These are phyloP conservation scores for Agrilus cyanescens DNA, from an alignment of 2,888 invertebrate genomes.

Conservation along the genomic window DNA sequence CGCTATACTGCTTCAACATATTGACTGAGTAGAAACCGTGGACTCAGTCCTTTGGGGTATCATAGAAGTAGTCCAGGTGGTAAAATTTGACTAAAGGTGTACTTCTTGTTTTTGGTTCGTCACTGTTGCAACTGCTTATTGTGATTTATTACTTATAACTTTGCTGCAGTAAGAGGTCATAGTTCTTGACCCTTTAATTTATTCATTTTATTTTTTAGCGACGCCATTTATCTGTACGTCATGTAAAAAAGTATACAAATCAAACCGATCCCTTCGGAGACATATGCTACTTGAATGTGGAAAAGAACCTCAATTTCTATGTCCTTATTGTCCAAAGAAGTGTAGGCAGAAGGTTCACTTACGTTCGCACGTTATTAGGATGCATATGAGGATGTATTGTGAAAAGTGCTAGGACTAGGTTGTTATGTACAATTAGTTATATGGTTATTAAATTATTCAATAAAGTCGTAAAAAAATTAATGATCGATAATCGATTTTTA, in stretches of 20 bases:
- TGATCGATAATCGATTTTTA: not conserved
- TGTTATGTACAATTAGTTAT: not conserved
- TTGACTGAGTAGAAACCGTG: too few relatives aligned
- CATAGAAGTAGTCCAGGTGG: constrained; percentile 2
- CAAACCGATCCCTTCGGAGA: constrained; percentile 38
- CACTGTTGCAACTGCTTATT: too few relatives aligned
- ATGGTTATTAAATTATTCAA: not conserved
- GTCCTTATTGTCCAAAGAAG: constrained; percentile 14
- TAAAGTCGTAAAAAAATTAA: not conserved
- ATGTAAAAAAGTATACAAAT: constrained; percentile 63
- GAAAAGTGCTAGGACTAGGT: not conserved
- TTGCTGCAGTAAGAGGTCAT: too few relatives aligned
- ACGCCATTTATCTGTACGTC: constrained; percentile 41
- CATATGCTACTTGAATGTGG: constrained; percentile 14
- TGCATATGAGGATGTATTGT: constrained; percentile 24
- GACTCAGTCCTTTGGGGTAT: too few relatives aligned
- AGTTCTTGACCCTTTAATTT: too few relatives aligned
- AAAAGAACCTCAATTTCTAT: constrained; percentile 13
- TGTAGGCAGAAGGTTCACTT: constrained; percentile 34
- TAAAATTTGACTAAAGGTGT: not conserved
- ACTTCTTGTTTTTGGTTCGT: too few relatives aligned
- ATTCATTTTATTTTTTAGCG: not conserved
- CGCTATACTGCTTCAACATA: too few relatives aligned
- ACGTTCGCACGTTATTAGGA: constrained; percentile 10
- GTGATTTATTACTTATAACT: too few relatives aligned